A percentile compares a stretch with the other conserved stretches of the same genome.
Evolutionary conservation across 1,140 invertebrate species (phyloP).

Genomic region (Drosophila kanapiae): DNA sequence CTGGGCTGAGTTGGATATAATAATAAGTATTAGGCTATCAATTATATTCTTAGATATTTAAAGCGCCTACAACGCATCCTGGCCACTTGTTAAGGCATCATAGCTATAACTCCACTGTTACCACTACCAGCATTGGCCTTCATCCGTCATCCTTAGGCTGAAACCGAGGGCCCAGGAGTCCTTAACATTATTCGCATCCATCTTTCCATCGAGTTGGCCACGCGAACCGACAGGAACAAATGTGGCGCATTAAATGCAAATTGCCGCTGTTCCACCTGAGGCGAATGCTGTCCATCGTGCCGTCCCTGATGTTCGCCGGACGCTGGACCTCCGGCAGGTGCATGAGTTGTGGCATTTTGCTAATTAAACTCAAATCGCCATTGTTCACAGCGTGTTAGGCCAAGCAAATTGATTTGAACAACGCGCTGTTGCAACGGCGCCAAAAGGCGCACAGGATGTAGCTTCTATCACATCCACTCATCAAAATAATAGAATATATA

Average conservation of each 20-base stretch:
- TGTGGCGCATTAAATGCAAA: conserved; percentile 73
- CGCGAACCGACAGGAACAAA: conserved; percentile 54
- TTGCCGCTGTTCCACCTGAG: conserved; percentile 59
- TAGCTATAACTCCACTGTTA: background rate
- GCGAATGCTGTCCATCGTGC: conserved; percentile 21
- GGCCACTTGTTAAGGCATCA: background rate
- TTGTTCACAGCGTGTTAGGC: conserved; percentile 56
- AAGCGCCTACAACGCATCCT: too few species aligned
- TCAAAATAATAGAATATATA: background rate
- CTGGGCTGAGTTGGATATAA: too few species aligned
- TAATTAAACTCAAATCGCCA: conserved; percentile 75
- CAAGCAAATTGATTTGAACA: conserved; percentile 66
- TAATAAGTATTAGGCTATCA: too few species aligned
- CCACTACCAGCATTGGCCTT: background rate
- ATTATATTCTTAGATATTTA: too few species aligned
- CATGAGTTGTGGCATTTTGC: conserved; percentile 40
- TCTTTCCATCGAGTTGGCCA: conserved; percentile 42
- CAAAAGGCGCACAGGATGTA: background rate
- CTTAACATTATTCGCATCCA: conserved; percentile 35
- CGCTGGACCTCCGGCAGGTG: conserved; percentile 7
- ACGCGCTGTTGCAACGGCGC: conserved; percentile 11
- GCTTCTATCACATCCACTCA: background rate
- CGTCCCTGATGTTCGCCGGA: background rate
- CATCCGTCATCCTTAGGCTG: conserved; percentile 14
- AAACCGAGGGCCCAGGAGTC: conserved; percentile 1